Evolutionary conservation across 2,797 vertebrate species (phyloP).

Genomic region (Delichon dasypus): DNA sequence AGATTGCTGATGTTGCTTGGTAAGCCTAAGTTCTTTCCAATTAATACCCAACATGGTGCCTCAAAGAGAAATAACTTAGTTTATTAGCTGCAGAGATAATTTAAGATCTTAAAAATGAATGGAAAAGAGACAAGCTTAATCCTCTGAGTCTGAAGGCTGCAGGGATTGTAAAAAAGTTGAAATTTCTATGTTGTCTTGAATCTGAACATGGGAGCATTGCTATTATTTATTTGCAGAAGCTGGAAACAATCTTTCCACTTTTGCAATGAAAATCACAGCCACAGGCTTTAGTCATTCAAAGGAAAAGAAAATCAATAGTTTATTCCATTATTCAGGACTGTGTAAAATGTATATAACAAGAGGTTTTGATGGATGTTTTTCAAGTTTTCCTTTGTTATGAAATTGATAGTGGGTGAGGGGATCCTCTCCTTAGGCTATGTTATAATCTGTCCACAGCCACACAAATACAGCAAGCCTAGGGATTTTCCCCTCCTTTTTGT

Average conservation of each 20-base stretch:
- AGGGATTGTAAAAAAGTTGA: neutral
- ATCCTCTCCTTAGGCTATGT: neutral
- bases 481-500: rapidly evolving
- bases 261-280: neutral
- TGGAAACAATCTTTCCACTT: neutral
- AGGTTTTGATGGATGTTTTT: neutral
- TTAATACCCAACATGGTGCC: neutral
- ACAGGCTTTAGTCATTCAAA: neutral
- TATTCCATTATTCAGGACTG: neutral
- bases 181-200: neutral
- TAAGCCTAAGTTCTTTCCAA: neutral
- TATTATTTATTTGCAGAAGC: neutral
- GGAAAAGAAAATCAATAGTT: neutral
- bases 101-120: neutral
- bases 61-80: neutral
- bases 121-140: neutral
- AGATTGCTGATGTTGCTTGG: neutral
- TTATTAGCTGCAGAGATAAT: neutral
- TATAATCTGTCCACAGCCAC: neutral
- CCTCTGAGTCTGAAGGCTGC: neutral
- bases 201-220: neutral
- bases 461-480: neutral
- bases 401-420: neutral
- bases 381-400: neutral
- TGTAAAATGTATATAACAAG: neutral